These are phyloP conservation scores for Opisthograptis luteolata DNA, from an alignment of 2,888 invertebrate genomes.

Conservation along the genomic window DNA sequence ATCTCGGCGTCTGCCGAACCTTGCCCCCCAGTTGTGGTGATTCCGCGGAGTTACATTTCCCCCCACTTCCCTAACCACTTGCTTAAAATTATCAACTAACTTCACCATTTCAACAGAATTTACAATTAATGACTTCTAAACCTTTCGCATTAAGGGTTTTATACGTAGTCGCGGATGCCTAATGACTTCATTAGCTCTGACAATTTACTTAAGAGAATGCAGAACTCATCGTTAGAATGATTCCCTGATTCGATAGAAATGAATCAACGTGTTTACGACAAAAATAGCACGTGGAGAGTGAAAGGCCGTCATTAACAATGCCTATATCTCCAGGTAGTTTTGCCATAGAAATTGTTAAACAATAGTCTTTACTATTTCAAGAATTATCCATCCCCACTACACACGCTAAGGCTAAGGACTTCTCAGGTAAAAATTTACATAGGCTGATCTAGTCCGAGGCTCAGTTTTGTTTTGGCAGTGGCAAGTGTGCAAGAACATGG, in stretches of 20 bases:
- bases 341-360: constrained; percentile 36
- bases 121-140: neutral
- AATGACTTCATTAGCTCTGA: constrained; percentile 3
- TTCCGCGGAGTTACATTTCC: constrained; percentile 35
- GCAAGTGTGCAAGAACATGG: constrained; percentile 32
- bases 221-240: neutral
- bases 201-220: neutral
- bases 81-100: constrained; percentile 38
- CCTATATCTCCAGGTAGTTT: constrained; percentile 16
- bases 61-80: constrained; percentile 33
- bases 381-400: constrained; percentile 13
- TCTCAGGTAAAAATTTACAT: constrained; percentile 1
- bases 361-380: constrained; percentile 26
- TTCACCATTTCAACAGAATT: constrained; percentile 61
- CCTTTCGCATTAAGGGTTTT: neutral
- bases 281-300: neutral
- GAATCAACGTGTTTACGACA: constrained; percentile 2
- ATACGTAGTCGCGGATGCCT: neutral
- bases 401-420: neutral
- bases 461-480: constrained; percentile 1
- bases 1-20: constrained; percentile 40
- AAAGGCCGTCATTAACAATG: constrained; percentile 31
- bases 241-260: neutral
- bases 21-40: constrained; percentile 49
- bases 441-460: too few species aligned